These are phyloP conservation scores for Germaria angustata DNA, from an alignment of 2,888 invertebrate species.

Conservation along the genomic window DNA sequence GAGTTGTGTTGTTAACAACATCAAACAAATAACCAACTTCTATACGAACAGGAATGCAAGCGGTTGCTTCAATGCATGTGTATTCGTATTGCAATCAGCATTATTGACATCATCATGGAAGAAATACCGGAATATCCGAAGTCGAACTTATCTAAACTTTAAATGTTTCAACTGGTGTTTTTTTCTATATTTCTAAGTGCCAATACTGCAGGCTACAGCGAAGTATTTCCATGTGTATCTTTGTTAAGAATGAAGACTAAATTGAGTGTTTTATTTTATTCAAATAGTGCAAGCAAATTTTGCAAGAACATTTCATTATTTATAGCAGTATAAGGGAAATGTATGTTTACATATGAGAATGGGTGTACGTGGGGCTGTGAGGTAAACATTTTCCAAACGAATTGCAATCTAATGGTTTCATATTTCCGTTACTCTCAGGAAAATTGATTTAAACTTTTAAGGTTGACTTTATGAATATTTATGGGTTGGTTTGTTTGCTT, in stretches of 20 bases:
- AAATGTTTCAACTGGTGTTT: constrained; percentile 53
- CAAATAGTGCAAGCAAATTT: constrained; percentile 19
- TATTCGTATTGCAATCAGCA: constrained; percentile 71
- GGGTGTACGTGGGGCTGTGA: neutral
- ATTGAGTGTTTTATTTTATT: constrained; percentile 31
- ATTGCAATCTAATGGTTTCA: constrained; percentile 63
- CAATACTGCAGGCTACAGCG: neutral
- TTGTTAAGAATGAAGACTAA: constrained; percentile 15
- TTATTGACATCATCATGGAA: constrained; percentile 67
- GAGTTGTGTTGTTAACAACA: constrained; percentile 30
- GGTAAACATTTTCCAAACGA: constrained; percentile 60
- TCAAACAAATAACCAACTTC: neutral
- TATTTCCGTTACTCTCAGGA: constrained; percentile 55
- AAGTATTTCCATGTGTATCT: constrained; percentile 8
- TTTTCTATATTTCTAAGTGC: constrained; percentile 1
- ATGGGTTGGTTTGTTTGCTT: constrained; percentile 34
- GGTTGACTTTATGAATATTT: constrained; percentile 62
- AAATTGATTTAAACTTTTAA: constrained; percentile 64
- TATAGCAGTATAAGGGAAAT: constrained; percentile 1
- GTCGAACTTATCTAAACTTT: constrained; percentile 74
- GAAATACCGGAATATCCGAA: constrained; percentile 77
- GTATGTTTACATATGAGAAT: neutral
- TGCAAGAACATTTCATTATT: constrained; percentile 46
- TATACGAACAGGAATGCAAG: neutral
- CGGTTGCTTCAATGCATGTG: constrained; percentile 36